Evolutionary conservation across 2,888 invertebrate species (phyloP).

Genomic region (Brassicogethes aeneus): DNA sequence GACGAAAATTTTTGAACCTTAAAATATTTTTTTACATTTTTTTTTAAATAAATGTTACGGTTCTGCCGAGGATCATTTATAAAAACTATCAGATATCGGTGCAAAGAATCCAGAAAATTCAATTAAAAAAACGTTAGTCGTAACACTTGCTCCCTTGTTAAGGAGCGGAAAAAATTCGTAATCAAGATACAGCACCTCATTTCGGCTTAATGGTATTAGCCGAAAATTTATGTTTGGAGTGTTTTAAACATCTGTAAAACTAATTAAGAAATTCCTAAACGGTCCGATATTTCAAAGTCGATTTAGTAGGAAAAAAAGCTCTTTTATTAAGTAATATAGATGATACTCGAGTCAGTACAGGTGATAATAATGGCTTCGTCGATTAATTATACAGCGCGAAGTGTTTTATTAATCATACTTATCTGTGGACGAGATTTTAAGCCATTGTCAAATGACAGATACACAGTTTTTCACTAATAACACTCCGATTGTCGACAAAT

Average conservation of each 20-base stretch:
- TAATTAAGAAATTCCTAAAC: not conserved
- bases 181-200: not conserved
- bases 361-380: not conserved
- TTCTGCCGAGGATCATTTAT: too few relatives aligned
- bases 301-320: not conserved
- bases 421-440: too few relatives aligned
- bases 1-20: too few relatives aligned
- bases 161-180: not conserved
- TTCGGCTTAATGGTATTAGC: not conserved
- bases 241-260: not conserved
- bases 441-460: too few relatives aligned
- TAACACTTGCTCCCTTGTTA: not conserved
- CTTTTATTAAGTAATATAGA: not conserved
- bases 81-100: too few relatives aligned
- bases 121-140: not conserved
- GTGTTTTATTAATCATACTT: too few relatives aligned
- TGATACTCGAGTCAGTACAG: too few relatives aligned
- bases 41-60: too few relatives aligned
- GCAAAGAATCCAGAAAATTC: not conserved
- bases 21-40: too few relatives aligned
- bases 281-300: not conserved
- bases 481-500: too few relatives aligned
- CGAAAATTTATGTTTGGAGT: not conserved
- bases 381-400: not conserved
- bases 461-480: too few relatives aligned